Evolutionary conservation across 53 echinoderm and acorn worm species (phyloP).

Genomic region (Arbacia lixula): DNA sequence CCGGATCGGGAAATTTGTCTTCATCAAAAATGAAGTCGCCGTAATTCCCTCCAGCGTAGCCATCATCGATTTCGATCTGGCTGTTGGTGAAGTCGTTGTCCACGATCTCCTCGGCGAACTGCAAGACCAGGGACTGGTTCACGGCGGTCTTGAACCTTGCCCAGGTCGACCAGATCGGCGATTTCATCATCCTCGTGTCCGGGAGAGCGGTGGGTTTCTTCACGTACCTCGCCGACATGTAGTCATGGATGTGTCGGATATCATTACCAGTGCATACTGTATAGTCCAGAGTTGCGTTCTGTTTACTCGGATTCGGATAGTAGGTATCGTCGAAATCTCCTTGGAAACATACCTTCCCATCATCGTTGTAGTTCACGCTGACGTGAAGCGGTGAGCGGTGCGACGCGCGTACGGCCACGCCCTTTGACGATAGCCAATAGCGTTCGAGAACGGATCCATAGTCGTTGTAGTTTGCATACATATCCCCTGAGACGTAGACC

Average conservation of each 20-base stretch:
- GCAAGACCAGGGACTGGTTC: slow-evolving; percentile 61
- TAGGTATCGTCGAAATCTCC: slow-evolving; percentile 66
- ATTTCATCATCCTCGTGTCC: slow-evolving; percentile 72
- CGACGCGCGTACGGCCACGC: slow-evolving; percentile 73
- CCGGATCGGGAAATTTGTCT: slow-evolving; percentile 78
- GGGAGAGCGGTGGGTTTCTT: slow-evolving; percentile 64
- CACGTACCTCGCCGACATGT: slow-evolving; percentile 64
- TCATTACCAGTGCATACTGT: slow-evolving; percentile 68
- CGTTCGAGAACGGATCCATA: slow-evolving; percentile 86
- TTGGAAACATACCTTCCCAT: slow-evolving; percentile 70
- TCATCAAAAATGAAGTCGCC: slow-evolving; percentile 83
- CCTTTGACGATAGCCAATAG: slow-evolving; percentile 84
- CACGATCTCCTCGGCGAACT: slow-evolving; percentile 71
- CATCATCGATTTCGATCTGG: slow-evolving; percentile 90
- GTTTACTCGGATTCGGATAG: slow-evolving; percentile 43
- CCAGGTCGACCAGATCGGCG: slow-evolving; percentile 92
- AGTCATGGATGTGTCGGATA: slow-evolving; percentile 71
- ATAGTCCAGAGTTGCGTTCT: slow-evolving; percentile 58
- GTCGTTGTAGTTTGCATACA: slow-evolving; percentile 59
- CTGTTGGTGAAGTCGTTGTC: slow-evolving; percentile 77
- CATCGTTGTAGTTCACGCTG: slow-evolving; percentile 65
- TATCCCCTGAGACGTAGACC: slow-evolving; percentile 75
- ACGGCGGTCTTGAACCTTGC: slow-evolving; percentile 71
- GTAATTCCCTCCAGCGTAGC: slow-evolving; percentile 54
- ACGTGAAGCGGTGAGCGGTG: slow-evolving; percentile 80